A percentile compares a stretch with the other conserved stretches of the same genome.
Evolutionary conservation across 1,140 invertebrate species (phyloP).

Genomic region (Pachypsylla venusta): DNA sequence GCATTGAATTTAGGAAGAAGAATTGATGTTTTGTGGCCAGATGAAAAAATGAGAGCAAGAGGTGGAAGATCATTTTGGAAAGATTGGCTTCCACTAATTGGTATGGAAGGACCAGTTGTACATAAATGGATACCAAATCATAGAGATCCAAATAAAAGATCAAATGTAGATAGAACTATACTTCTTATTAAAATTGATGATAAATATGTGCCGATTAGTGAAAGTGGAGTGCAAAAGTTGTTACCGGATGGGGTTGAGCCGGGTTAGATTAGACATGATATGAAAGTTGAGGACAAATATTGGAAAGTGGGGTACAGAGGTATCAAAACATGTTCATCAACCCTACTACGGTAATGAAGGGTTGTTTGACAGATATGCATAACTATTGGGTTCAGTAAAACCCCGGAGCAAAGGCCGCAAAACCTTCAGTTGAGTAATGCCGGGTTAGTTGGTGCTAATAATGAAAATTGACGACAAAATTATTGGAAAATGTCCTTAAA

Average conservation of each 20-base stretch:
- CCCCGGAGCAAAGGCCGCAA: too few relatives aligned
- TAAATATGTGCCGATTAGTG: conserved; percentile 82
- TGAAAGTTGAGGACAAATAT: too few relatives aligned
- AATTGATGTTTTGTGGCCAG: conserved; percentile 85
- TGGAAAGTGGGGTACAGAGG: too few relatives aligned
- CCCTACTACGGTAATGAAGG: too few relatives aligned
- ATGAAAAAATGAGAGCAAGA: conserved; percentile 64
- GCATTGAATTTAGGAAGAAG: conserved; percentile 74
- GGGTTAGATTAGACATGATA: too few relatives aligned
- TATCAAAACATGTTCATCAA: too few relatives aligned
- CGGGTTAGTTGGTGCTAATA: too few relatives aligned
- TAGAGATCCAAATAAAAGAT: conserved; percentile 63
- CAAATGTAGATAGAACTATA: conserved; percentile 79
- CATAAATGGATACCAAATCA: conserved; percentile 85
- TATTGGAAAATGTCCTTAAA: too few relatives aligned
- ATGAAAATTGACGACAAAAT: too few relatives aligned
- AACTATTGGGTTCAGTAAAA: too few relatives aligned
- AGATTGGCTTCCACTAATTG: conserved; percentile 71
- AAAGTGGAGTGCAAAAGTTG: conserved; percentile 66
- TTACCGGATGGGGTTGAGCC: conserved; percentile 41
- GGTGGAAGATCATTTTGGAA: conserved; percentile 77
- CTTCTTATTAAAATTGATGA: conserved; percentile 84
- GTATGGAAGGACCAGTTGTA: conserved; percentile 82
- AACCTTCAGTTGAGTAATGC: too few relatives aligned
- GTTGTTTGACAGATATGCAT: too few relatives aligned